phyloP scores from a whole-genome alignment of 92 coral and sea anemone genomes.

The Phenganax marumi region DNA sequence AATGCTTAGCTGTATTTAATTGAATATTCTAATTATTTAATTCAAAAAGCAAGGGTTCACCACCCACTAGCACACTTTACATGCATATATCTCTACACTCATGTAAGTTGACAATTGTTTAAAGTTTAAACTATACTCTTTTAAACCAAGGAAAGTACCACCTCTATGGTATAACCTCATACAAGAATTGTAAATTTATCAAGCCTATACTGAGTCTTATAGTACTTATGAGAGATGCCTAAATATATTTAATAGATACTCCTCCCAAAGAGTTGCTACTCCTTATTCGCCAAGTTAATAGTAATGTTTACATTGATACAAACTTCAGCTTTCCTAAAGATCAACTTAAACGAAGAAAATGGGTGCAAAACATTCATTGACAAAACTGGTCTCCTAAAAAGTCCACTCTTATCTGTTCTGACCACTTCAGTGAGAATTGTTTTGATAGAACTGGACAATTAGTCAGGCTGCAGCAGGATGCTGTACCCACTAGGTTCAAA shows the following conservation, averaged over 20 bases:
- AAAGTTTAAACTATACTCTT: too few species aligned
- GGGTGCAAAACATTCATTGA: neutral
- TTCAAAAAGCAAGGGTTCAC: too few species aligned
- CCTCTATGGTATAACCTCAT: too few species aligned
- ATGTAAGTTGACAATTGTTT: too few species aligned
- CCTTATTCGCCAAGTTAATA: neutral
- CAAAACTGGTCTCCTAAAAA: constrained; percentile 20
- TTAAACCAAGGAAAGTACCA: too few species aligned
- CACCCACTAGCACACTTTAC: too few species aligned
- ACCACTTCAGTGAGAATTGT: neutral
- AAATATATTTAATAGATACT: neutral
- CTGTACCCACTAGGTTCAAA: constrained; percentile 11
- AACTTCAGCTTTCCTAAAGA: neutral
- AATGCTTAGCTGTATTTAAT: too few species aligned
- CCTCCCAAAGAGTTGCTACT: neutral
- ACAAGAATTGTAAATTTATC: too few species aligned
- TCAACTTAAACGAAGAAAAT: neutral
- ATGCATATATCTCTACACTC: too few species aligned
- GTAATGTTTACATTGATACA: neutral
- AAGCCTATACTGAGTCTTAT: too few species aligned
- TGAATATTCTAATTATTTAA: too few species aligned
- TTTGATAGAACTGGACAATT: neutral
- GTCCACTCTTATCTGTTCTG: constrained; percentile 2
- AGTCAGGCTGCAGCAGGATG: constrained; percentile 1
- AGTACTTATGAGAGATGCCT: too few species aligned